Evolutionary conservation across 2,888 invertebrate species (phyloP).

Genomic region (Ochropacha duplaris): DNA sequence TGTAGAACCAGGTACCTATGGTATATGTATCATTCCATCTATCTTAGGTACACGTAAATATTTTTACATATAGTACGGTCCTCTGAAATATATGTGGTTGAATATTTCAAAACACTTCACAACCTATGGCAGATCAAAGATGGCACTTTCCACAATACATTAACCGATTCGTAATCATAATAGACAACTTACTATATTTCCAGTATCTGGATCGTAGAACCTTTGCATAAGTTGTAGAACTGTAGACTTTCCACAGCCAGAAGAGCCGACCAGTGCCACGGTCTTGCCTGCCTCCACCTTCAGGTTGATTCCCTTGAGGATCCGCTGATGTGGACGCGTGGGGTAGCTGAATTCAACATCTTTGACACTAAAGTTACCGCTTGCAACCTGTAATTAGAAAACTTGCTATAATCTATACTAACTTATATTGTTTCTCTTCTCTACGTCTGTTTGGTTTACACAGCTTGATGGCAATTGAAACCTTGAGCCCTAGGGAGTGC

Average conservation of each 20-base stretch:
- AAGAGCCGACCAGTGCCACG: slow-evolving; percentile 88
- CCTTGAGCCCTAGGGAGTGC: no score
- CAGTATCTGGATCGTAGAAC: slow-evolving; percentile 89
- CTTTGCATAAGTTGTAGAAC: slow-evolving; percentile 90
- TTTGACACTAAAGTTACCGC: slow-evolving; percentile 86
- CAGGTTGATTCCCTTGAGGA: slow-evolving; percentile 87
- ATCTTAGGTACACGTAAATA: no score
- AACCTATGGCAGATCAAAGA: no score
- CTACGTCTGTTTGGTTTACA: no score
- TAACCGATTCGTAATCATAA: no score
- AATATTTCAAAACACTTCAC: background rate
- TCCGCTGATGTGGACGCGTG: slow-evolving; percentile 86
- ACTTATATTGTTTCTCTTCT: no score
- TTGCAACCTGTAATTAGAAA: slow-evolving; percentile 65
- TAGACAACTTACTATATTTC: slow-evolving; percentile 68
- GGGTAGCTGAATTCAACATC: slow-evolving; percentile 92
- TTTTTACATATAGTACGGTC: no score
- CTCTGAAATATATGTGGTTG: no score
- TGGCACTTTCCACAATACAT: no score
- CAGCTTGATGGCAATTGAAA: no score
- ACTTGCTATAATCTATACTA: background rate
- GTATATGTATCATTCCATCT: no score
- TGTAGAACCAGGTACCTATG: no score
- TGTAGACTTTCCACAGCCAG: slow-evolving; percentile 92
- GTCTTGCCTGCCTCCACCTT: slow-evolving; percentile 87